Conservation (phyloP, 2,797 vertebrate species). For the Pteropus rufus region DNA sequence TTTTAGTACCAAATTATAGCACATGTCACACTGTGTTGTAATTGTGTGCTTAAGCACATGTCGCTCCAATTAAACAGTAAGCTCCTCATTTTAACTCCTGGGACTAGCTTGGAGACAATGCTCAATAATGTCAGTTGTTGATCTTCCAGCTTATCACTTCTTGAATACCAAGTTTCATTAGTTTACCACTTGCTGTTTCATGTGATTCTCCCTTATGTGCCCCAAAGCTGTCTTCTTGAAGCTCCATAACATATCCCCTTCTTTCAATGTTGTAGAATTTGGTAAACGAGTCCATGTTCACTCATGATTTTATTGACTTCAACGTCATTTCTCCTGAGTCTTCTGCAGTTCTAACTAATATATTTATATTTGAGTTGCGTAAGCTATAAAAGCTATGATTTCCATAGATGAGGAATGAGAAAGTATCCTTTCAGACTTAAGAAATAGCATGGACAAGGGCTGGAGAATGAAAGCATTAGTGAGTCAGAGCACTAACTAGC, state of each 20-base stretch:
- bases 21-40: neutral
- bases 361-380: neutral
- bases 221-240: neutral
- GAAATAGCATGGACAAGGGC: neutral
- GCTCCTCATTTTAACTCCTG: neutral
- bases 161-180: neutral
- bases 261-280: neutral
- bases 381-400: neutral
- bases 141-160: neutral
- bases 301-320: neutral
- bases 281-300: neutral
- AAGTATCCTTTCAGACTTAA: neutral
- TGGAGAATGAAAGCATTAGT: neutral
- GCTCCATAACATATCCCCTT: neutral
- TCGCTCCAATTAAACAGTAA: neutral
- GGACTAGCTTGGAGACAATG: neutral
- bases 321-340: neutral
- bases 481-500: neutral
- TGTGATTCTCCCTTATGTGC: neutral
- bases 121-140: neutral
- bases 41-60: neutral
- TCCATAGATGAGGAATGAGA: neutral
- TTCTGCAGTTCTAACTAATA: neutral
- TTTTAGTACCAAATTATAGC: neutral
- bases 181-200: neutral